A percentile compares a stretch with the other conserved stretches of the same genome.
phyloP scores from a whole-genome alignment of 2,888 invertebrate species.

The Hydraecia micacea region DNA sequence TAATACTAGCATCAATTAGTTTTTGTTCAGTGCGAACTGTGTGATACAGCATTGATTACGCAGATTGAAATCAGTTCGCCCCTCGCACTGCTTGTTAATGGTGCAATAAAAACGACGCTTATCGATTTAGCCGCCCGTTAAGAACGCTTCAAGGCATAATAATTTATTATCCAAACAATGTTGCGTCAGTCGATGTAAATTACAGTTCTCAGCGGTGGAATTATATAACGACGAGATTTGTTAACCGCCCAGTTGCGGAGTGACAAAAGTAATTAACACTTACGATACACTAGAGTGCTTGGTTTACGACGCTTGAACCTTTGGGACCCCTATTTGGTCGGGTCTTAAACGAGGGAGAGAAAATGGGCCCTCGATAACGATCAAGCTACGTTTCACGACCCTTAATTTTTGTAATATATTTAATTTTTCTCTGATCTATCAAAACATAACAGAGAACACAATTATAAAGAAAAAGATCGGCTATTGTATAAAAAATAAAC shows the following conservation, averaged over 20 bases:
- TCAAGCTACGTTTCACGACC: slow-evolving; percentile 73
- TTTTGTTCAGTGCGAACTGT: slow-evolving; percentile 28
- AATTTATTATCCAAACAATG: slow-evolving; percentile 88
- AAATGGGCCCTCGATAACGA: slow-evolving; percentile 77
- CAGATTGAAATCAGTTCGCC: slow-evolving; percentile 87
- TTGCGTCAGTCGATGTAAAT: slow-evolving; percentile 85
- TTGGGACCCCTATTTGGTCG: slow-evolving; percentile 73
- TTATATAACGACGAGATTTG: slow-evolving; percentile 86
- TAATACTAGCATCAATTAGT: slow-evolving; percentile 70
- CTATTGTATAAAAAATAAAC: slow-evolving; percentile 63
- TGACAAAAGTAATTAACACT: slow-evolving; percentile 90
- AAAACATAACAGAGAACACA: slow-evolving; percentile 14
- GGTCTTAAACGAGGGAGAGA: slow-evolving; percentile 79
- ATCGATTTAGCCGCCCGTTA: slow-evolving; percentile 87
- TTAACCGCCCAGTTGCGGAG: slow-evolving; percentile 84
- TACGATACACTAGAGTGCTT: slow-evolving; percentile 85
- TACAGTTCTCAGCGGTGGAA: slow-evolving; percentile 82
- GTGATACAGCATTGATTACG: slow-evolving; percentile 82
- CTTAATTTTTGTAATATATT: slow-evolving; percentile 53
- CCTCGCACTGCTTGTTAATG: slow-evolving; percentile 86
- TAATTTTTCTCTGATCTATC: neutral
- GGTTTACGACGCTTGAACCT: slow-evolving; percentile 84
- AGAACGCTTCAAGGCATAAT: slow-evolving; percentile 86
- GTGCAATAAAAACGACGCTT: slow-evolving; percentile 89
- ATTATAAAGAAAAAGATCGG: slow-evolving; percentile 21